These are phyloP conservation scores for Oppia nitens DNA, from an alignment of 1,140 invertebrate species.

Conservation along the genomic window DNA sequence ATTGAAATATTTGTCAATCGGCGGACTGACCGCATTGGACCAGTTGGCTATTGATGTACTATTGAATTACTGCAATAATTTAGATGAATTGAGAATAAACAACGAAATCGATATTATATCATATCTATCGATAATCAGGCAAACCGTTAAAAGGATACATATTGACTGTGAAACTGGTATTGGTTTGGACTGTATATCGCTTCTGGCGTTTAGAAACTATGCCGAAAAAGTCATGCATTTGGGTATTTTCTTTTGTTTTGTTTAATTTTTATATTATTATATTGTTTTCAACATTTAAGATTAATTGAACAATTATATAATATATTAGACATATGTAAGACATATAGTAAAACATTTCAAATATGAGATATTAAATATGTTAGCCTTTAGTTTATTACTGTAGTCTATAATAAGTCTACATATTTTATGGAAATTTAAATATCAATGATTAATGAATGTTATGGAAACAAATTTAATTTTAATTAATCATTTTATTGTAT, in stretches of 20 bases:
- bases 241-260: background rate
- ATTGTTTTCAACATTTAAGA: too few species aligned
- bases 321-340: too few species aligned
- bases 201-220: slow-evolving; percentile 10
- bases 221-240: slow-evolving; percentile 10
- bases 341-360: too few species aligned
- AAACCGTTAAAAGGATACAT: slow-evolving; percentile 8
- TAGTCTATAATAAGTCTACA: background rate
- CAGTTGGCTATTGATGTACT: slow-evolving; percentile 6
- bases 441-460: too few species aligned
- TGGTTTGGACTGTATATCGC: slow-evolving; percentile 10
- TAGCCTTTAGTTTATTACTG: background rate
- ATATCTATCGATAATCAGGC: slow-evolving; percentile 6
- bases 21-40: slow-evolving; percentile 1
- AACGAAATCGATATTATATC: slow-evolving; percentile 14
- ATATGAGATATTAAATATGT: too few species aligned
- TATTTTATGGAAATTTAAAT: background rate
- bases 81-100: slow-evolving; percentile 11
- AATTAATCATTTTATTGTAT: too few species aligned
- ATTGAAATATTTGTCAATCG: slow-evolving; percentile 2
- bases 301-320: too few species aligned
- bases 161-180: slow-evolving; percentile 12
- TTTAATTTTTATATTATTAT: too few species aligned
- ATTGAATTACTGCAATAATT: background rate
- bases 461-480: too few species aligned